Evolutionary conservation across 2,888 invertebrate species (phyloP), one percentile per base, ranked within the genome.

Genomic region (Xestia ashworthii): DNA sequence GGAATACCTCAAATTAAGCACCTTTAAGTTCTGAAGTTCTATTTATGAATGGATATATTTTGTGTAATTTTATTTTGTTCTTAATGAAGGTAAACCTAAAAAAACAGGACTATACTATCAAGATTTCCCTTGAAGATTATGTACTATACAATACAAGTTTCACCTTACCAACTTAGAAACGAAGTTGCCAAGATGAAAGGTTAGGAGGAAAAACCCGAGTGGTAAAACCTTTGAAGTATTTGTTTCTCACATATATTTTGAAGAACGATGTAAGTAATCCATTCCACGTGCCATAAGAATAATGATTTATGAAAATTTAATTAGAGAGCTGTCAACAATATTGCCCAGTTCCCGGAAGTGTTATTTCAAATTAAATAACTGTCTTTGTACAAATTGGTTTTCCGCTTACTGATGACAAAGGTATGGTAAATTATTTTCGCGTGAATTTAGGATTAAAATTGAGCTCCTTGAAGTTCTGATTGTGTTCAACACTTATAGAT

Each of bases 211-310:
- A 80, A 19, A 19, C 5, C 71, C 72, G 68, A 86, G 53, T 71
- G 58, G 46, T 19, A 48, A 48, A 73, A 48, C 67, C 73, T 83
- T 80, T 78, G 58, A 75, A 82, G 68, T 75, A 58, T 62, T 76
- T 67, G 38, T 67, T 60, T 25, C 16, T 44, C 67, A 41, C 46
- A 55, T 53, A 32, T 46, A 32, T 41, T 8, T 66, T n/a, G 22
- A n/a, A 14, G 58, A 62, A 78, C n/a, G 8, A 41, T 16, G 1
- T 50, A 46, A 74, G 66, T 25, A 74, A 71, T 71, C 38, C 6
- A 60, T 62, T 71, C 16, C 44, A 66, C 22, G 78, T 62, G 48
- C 22, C 22, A 3, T 11, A 55, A 55, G 12, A 8, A n/a, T 53
- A 46, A 38, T 6, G 9, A 58, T 58, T 38, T 44, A 14, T 12